phyloP scores from a whole-genome alignment of 2,797 vertebrate species.

The Buphagus erythrorhynchus region DNA sequence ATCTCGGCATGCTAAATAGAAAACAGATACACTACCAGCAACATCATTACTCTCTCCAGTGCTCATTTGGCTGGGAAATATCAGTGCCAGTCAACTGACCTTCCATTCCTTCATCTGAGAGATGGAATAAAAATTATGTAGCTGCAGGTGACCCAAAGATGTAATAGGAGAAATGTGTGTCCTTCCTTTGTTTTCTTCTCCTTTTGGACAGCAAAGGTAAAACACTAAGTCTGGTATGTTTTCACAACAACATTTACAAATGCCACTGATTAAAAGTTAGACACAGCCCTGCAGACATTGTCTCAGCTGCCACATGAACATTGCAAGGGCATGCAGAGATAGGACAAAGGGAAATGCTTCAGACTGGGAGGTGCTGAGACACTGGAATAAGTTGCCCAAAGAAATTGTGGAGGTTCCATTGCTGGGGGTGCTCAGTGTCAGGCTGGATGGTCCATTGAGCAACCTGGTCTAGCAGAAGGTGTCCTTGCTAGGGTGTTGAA shows the following conservation, averaged over 20 bases:
- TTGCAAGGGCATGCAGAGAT: neutral
- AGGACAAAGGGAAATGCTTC: neutral
- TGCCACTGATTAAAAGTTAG: neutral
- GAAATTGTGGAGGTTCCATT: neutral
- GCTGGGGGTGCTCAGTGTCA: neutral
- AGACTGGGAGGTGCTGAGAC: neutral
- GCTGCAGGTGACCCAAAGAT: neutral
- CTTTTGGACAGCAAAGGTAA: neutral
- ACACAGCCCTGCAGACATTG: neutral
- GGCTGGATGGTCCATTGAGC: neutral
- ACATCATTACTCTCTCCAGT: neutral
- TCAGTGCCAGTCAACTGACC: neutral
- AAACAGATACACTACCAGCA: constrained; percentile 38
- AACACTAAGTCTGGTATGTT: neutral
- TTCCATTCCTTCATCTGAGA: neutral
- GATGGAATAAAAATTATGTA: neutral
- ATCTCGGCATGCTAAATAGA: constrained; percentile 34
- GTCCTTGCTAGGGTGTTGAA: neutral
- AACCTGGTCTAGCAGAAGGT: too few species aligned
- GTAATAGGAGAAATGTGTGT: neutral
- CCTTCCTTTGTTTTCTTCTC: neutral
- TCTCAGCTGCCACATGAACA: neutral
- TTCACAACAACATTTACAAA: neutral
- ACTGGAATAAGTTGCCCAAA: neutral
- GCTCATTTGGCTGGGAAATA: constrained; percentile 1